Base-by-base conservation (phyloP, 2,888 invertebrate genomes). In the Drosophila histrio region DNA sequence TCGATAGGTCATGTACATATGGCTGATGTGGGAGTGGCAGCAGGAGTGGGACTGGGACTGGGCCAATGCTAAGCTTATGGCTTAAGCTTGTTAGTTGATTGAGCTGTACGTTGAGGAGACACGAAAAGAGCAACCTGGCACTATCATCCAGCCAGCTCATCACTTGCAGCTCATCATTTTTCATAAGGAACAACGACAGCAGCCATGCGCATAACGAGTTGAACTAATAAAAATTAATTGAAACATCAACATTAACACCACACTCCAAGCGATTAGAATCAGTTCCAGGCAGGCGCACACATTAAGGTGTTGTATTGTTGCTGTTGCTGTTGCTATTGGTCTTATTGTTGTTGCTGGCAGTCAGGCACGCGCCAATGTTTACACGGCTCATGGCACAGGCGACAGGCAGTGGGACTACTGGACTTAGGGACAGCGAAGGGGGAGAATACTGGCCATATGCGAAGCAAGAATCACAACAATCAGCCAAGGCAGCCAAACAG, bases 341-440 rank as follows among this genome's bases (percentile, higher is more conserved):
- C 38, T 34, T 71, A 39, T 54, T 67, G 28, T 61, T 80, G 68
- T 70, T 87, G 81, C 44, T 64, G 77, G 47, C 66, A 58, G 74
- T 52, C 59, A 52, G 77, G 80, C 89, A 88, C 89, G 89, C 85
- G 89, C 77, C 73, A 81, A 80, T 83, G 84, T 87, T 88, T 88
- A 89, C 83, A 83, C 89, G 86, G 86, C 78, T 87, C 74, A 77
- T 59, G 86, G 85, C 76, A 74, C 78, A 78, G 38, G 57, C 68
- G 68, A 67, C 75, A 60, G 69, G 46, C 59, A 50, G 26, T 32
- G 57, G 15, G 30, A 13, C 34, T 36, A 9, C 1, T 15, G 19
- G 17, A 8, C 8, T 11, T 9, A 3, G 9, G 8, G 22, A 21
- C 11, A 38, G 47, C 19, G 36, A n/a, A n/a, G 26, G 24, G 34